A percentile compares a stretch with the other conserved stretches of the same genome.
Conservation (phyloP, 2,888 invertebrate species). For the Trachelus tabidus region DNA sequence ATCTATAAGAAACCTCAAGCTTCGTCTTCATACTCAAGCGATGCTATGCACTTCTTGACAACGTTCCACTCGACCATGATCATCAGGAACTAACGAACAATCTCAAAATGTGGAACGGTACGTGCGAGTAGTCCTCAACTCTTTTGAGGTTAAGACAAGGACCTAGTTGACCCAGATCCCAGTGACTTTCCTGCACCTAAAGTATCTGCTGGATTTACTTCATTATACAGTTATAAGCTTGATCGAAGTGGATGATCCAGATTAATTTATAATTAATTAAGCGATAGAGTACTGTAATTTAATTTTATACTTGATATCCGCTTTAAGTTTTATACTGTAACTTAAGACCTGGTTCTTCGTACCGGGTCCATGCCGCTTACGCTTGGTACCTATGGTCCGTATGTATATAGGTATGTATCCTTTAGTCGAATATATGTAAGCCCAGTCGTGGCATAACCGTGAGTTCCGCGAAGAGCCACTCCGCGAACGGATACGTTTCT, state of each 20-base stretch:
- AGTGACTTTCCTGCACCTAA: not conserved
- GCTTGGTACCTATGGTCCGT: not conserved
- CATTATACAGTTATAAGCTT: not conserved
- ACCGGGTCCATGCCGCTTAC: not conserved
- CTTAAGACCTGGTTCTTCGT: not conserved
- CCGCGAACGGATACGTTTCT: slow-evolving; percentile 21
- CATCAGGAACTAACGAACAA: not conserved
- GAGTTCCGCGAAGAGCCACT: slow-evolving; percentile 13
- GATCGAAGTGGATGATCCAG: not conserved
- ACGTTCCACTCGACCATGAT: not conserved
- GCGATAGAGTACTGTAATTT: not conserved
- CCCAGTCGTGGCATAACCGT: slow-evolving; percentile 1
- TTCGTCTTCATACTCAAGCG: not conserved
- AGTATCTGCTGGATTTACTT: not conserved
- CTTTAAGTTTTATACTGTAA: not conserved
- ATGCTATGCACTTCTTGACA: not conserved
- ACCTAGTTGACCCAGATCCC: not conserved
- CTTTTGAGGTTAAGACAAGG: not conserved
- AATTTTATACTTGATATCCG: not conserved
- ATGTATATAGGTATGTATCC: no score
- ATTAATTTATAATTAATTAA: not conserved
- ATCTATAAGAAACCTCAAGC: not conserved
- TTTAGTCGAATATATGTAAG: not conserved
- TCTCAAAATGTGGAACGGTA: not conserved
- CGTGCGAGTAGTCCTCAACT: not conserved